Evolutionary conservation across 92 coral and sea anemone species (phyloP).

Genomic region (Plumapathes pennacea): DNA sequence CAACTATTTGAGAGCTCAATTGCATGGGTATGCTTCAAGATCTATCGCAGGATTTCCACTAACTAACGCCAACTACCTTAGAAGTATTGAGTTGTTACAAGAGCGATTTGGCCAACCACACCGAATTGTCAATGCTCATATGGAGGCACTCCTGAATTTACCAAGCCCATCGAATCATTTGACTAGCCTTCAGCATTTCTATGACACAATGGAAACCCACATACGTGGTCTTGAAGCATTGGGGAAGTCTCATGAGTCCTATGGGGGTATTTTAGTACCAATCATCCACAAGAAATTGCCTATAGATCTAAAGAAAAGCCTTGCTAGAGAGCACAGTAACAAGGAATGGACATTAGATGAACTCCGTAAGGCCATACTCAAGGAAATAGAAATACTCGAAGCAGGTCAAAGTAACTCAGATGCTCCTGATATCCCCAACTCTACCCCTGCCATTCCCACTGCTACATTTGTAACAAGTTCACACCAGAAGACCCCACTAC

Average conservation of each 20-base stretch:
- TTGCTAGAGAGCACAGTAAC: conserved; percentile 8
- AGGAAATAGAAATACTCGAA: conserved; percentile 17
- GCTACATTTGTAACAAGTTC: conserved; percentile 17
- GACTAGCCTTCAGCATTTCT: conserved; percentile 22
- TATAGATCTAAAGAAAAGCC: conserved; percentile 1
- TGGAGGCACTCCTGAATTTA: conserved; percentile 2
- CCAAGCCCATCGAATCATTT: conserved; percentile 1
- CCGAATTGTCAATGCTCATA: not conserved
- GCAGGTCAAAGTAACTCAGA: conserved; percentile 17
- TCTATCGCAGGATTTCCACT: conserved; percentile 43
- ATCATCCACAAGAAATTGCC: conserved; percentile 30
- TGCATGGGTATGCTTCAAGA: conserved; percentile 23
- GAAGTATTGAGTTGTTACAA: conserved; percentile 7
- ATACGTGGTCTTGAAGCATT: conserved; percentile 15
- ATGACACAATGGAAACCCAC: conserved; percentile 33
- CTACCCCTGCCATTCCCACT: not conserved
- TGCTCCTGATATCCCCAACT: conserved; percentile 1
- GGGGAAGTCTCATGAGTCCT: conserved; percentile 7
- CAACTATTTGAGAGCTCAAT: conserved; percentile 23
- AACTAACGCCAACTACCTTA: conserved; percentile 23
- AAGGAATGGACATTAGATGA: conserved; percentile 13
- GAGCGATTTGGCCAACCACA: conserved; percentile 26
- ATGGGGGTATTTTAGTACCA: conserved; percentile 23
- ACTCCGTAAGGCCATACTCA: conserved; percentile 17
- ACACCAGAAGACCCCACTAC: not conserved